Conservation (phyloP, 2,797 vertebrate species). For the Enteromius fasciolatus region DNA sequence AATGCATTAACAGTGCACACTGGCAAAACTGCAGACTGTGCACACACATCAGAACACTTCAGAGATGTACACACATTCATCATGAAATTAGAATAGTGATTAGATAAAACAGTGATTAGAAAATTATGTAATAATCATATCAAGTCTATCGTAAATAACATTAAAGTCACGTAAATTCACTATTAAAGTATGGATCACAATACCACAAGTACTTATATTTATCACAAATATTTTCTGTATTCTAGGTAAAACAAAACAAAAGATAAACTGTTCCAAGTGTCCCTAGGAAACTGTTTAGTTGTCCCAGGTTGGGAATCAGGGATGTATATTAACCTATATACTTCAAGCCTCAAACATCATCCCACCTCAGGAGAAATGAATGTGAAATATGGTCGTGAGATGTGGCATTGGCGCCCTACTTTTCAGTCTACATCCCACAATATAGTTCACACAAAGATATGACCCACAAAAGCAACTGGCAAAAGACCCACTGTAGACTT, state of each 20-base stretch:
- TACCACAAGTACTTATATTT: not conserved
- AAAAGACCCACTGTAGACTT: not conserved
- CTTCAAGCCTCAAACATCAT: slow-evolving; percentile 3
- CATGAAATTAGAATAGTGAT: not conserved
- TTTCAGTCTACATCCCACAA: slow-evolving; percentile 30
- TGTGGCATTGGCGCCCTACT: slow-evolving; percentile 11
- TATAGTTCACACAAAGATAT: slow-evolving; percentile 34
- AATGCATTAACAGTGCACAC: not conserved
- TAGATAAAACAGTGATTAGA: not conserved
- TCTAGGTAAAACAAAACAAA: not conserved
- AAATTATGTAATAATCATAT: not conserved
- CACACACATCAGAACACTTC: not conserved
- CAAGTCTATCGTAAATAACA: not conserved
- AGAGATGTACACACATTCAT: not conserved
- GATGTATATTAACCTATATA: slow-evolving; percentile 13
- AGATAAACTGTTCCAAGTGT: not conserved
- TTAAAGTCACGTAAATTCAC: not conserved
- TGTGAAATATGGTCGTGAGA: slow-evolving; percentile 18
- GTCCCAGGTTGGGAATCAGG: not conserved
- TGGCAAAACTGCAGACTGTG: not conserved
- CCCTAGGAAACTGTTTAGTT: not conserved
- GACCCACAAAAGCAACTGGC: not conserved
- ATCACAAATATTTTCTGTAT: not conserved
- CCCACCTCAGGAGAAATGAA: slow-evolving; percentile 11
- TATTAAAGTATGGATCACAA: not conserved